Conservation (phyloP, 2,797 vertebrate genomes). For the Darevskia nairensis region DNA sequence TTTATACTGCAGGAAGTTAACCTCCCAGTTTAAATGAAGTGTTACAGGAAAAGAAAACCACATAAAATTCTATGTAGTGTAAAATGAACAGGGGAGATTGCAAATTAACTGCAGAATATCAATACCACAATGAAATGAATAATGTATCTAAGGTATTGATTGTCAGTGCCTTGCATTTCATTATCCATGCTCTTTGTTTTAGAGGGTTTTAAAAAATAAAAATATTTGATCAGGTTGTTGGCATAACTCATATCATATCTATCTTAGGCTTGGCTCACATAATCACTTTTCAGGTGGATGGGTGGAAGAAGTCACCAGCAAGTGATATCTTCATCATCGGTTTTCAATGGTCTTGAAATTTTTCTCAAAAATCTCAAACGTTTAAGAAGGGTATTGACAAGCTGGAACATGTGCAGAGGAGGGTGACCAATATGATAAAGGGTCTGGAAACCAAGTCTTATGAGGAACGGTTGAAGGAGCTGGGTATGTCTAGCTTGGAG, state of each 20-base stretch:
- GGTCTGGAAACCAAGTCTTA: no score
- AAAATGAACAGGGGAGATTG: conserved; percentile 9
- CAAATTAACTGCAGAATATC: neutral
- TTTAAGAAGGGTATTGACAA: no score
- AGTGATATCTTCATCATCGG: no score
- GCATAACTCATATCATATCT: neutral
- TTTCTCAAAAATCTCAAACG: no score
- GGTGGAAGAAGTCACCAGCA: no score
- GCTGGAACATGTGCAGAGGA: no score
- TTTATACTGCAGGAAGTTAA: conserved; percentile 33
- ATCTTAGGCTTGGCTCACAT: no score
- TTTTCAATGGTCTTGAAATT: no score
- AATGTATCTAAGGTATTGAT: neutral
- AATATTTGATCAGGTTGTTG: neutral
- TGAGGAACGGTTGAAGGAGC: no score
- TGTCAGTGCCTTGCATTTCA: neutral
- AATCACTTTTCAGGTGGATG: no score
- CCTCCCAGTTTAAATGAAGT: conserved; percentile 35
- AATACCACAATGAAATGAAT: neutral
- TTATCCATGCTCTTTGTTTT: neutral
- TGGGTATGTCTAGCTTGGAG: no score
- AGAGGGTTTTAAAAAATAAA: neutral
- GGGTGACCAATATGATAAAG: no score
- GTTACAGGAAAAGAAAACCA: conserved; percentile 2
- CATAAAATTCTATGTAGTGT: neutral